These are phyloP conservation scores for Thamnophis sirtalis DNA, from an alignment of 2,113 vertebrate species.

Conservation along the genomic window DNA sequence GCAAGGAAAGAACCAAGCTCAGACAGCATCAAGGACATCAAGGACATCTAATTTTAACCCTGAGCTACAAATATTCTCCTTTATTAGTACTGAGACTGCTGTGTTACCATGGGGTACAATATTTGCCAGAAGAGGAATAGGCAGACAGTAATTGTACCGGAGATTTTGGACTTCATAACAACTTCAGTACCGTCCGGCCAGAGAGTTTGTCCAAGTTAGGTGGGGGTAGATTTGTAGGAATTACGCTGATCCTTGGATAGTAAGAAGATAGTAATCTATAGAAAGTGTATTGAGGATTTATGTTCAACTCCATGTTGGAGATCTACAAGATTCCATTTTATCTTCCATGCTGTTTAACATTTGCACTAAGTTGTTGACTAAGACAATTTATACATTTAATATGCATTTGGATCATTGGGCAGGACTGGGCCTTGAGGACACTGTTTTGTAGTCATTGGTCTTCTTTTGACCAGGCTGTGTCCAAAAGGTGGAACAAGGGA, in stretches of 20 bases:
- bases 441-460: not conserved
- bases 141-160: too few relatives aligned
- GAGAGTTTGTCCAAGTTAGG: not conserved
- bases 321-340: not conserved
- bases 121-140: too few relatives aligned
- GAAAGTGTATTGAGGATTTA: not conserved
- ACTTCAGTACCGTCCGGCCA: not conserved
- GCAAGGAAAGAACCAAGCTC: too few relatives aligned
- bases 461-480: not conserved
- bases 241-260: not conserved
- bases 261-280: not conserved
- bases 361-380: not conserved
- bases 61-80: too few relatives aligned
- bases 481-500: not conserved
- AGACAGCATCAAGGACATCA: too few relatives aligned
- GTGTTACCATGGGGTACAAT: too few relatives aligned
- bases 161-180: not conserved
- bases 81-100: too few relatives aligned
- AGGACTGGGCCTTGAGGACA: not conserved
- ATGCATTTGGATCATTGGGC: not conserved
- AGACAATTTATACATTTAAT: not conserved
- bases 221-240: not conserved
- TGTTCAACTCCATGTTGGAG: not conserved
- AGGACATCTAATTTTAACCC: too few relatives aligned
- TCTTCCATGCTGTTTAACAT: not conserved